Evolutionary conservation across 2,888 invertebrate species (phyloP).

Genomic region (Shargacucullia verbasci): DNA sequence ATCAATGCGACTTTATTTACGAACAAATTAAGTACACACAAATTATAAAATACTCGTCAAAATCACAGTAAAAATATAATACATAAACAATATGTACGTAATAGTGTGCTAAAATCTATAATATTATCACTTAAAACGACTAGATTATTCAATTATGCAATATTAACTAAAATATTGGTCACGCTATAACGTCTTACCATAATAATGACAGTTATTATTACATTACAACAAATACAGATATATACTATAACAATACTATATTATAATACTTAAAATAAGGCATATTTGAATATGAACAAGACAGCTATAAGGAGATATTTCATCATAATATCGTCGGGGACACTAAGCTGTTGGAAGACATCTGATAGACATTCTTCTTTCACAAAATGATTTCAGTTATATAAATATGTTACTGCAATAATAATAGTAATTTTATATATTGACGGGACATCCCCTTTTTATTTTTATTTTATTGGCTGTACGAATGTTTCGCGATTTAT

Average conservation of each 20-base stretch:
- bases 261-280: slow-evolving; percentile 32
- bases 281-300: slow-evolving; percentile 16
- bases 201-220: slow-evolving; percentile 16
- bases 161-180: slow-evolving; percentile 29
- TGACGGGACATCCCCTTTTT: too few relatives aligned
- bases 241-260: slow-evolving; percentile 26
- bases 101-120: slow-evolving; percentile 43
- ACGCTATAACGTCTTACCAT: slow-evolving; percentile 25
- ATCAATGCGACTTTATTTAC: slow-evolving; percentile 51
- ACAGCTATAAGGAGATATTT: not conserved
- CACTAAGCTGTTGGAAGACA: too few relatives aligned
- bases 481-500: too few relatives aligned
- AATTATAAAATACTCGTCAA: slow-evolving; percentile 52
- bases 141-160: slow-evolving; percentile 55
- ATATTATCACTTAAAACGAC: slow-evolving; percentile 61
- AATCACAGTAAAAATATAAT: slow-evolving; percentile 53
- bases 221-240: slow-evolving; percentile 27
- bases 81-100: slow-evolving; percentile 42
- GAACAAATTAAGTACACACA: slow-evolving; percentile 50
- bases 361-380: too few relatives aligned
- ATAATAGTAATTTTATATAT: too few relatives aligned
- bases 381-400: too few relatives aligned
- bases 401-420: too few relatives aligned
- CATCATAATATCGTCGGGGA: too few relatives aligned
- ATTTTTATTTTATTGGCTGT: too few relatives aligned